Evolutionary conservation across 2,113 vertebrate genomes (phyloP), one percentile per base, ranked within the genome.

Genomic region (Pelobates fuscus): DNA sequence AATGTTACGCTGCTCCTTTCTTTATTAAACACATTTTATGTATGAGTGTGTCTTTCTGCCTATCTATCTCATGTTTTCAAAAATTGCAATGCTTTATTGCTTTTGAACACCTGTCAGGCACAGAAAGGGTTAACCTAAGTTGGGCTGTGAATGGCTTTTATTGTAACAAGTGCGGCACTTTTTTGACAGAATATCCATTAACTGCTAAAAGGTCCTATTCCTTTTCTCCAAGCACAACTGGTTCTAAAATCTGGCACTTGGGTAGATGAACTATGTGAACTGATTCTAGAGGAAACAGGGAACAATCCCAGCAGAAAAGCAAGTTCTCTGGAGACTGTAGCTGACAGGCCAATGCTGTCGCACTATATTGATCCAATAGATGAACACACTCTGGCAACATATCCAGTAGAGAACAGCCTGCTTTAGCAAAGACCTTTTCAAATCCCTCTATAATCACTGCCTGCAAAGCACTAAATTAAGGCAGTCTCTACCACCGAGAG

Each of bases 341-440:
- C 18, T 70, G 15, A 76, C 70, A 88, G 66, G 71, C 81, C 80
- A 78, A 78, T 79, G 62, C 72, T 8, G 0, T 77, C 81, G 24
- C 68, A 27, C 5, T 20, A 6, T 88, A 84, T 87, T 83, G 85
- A 82, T 88, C 82, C 81, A 57, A 85, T 78, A 87, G 59, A 85
- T 30, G 79, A 85, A 62, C 23, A 7, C 70, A 11, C 70, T 76
- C 71, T 63, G 21, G 81, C 65, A 88, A 84, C 79, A 85, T 89
- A 88, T 82, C 78, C 83, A 82, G 69, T 68, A 30, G 65, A 85
- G 83, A 84, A 24, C 44, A 84, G 18, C 59, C 82, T 41, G 60
- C 43, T 77, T 87, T 84, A 79, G 58, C 70, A 64, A 86, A 87
- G 85, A 84, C 84, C 82, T 90, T 88, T 91, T 86, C 82, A 89